Percentiles rank a stretch among this genome's conserved stretches.
Conservation (phyloP, 2,888 invertebrate genomes). For the Idaea aversata region DNA sequence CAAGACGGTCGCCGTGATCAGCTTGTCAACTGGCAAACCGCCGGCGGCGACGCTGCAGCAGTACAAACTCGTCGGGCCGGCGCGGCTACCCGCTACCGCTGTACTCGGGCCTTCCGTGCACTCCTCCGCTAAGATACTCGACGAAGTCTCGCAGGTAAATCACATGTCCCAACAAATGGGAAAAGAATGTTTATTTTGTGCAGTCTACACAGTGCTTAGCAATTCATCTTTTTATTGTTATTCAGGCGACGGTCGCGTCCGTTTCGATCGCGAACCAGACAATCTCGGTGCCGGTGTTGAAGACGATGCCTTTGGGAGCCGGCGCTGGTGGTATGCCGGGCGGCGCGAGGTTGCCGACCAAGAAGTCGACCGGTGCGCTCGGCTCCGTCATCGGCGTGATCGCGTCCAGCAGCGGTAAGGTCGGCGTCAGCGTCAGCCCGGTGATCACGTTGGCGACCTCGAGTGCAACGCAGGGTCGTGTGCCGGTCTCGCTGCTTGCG, state of each 20-base stretch:
- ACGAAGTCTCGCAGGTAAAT: slow-evolving; percentile 81
- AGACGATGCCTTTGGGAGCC: slow-evolving; percentile 65
- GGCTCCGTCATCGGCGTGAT: slow-evolving; percentile 75
- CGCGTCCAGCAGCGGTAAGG: slow-evolving; percentile 67
- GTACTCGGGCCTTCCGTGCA: slow-evolving; percentile 62
- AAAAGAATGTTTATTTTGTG: no score
- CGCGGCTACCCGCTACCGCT: slow-evolving; percentile 50
- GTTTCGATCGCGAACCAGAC: slow-evolving; percentile 77
- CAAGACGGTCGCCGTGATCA: slow-evolving; percentile 77
- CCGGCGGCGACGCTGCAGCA: slow-evolving; percentile 63
- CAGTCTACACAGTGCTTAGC: no score
- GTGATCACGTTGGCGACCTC: slow-evolving; percentile 65
- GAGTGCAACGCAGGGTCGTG: slow-evolving; percentile 51
- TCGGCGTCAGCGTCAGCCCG: slow-evolving; percentile 57
- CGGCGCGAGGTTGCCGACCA: slow-evolving; percentile 33
- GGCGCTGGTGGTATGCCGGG: slow-evolving; percentile 48
- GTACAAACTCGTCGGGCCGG: slow-evolving; percentile 66
- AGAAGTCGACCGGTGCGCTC: slow-evolving; percentile 57
- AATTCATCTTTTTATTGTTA: not conserved
- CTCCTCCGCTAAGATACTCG: slow-evolving; percentile 69
- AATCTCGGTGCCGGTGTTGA: slow-evolving; percentile 73
- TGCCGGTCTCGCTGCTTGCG: slow-evolving; percentile 68
- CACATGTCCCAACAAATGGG: slow-evolving; percentile 54
- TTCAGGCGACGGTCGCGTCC: slow-evolving; percentile 79
- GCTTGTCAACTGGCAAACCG: slow-evolving; percentile 69